Evolutionary conservation across 2,797 vertebrate genomes (phyloP).

Genomic region (Philypnodon macrostomus): DNA sequence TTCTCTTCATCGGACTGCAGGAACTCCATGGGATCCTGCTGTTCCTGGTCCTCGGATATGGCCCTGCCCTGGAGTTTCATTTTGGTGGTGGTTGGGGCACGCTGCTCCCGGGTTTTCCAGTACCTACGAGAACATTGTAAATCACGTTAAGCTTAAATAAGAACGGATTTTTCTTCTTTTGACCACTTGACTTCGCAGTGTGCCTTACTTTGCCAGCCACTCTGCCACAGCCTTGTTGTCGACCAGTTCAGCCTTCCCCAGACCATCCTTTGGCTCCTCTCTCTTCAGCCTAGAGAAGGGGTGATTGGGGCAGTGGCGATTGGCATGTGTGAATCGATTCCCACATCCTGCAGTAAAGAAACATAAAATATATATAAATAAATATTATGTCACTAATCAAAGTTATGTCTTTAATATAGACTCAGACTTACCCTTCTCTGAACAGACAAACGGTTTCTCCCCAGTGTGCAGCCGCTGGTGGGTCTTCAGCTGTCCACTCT

Average conservation of each 20-base stretch:
- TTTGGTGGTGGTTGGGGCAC: constrained; percentile 81
- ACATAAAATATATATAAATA: constrained; percentile 2
- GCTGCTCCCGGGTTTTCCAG: constrained; percentile 92
- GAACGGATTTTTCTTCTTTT: too few relatives aligned
- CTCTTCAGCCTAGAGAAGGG: constrained; percentile 93
- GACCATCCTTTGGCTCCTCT: constrained; percentile 84
- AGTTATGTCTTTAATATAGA: too few relatives aligned
- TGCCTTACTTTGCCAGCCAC: constrained; percentile 90
- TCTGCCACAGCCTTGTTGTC: constrained; percentile 96
- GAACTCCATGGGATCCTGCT: constrained; percentile 93
- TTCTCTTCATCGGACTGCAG: constrained; percentile 88
- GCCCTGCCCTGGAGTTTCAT: constrained; percentile 81
- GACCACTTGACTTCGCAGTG: too few relatives aligned
- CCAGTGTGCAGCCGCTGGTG: constrained; percentile 97
- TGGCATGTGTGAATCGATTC: constrained; percentile 96
- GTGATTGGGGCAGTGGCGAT: constrained; percentile 95
- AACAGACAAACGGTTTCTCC: constrained; percentile 97
- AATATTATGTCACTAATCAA: too few relatives aligned
- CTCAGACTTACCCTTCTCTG: constrained; percentile 89
- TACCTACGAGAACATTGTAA: constrained; percentile 73
- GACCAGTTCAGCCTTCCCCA: constrained; percentile 83
- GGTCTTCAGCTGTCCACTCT: constrained; percentile 98
- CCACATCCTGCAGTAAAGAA: constrained; percentile 82
- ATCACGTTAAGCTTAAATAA: too few relatives aligned
- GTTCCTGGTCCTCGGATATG: constrained; percentile 89